These are phyloP conservation scores for Tiliacea citrago DNA, from an alignment of 2,888 invertebrate genomes.

Conservation along the genomic window DNA sequence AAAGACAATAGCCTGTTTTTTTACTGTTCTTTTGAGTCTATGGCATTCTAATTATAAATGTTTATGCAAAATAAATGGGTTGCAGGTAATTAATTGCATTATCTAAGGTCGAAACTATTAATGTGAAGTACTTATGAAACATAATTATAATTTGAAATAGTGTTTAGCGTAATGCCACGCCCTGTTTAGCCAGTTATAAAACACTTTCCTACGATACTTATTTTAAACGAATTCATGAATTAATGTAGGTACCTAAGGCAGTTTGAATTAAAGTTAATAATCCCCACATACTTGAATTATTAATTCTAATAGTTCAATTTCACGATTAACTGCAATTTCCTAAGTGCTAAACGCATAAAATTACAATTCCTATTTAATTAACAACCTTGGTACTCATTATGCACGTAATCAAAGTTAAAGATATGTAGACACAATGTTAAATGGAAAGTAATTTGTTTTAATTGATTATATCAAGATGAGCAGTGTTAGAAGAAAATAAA, in stretches of 20 bases:
- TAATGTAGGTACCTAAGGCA: slow-evolving; percentile 13
- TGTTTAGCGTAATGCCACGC: slow-evolving; percentile 34
- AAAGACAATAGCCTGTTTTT: slow-evolving; percentile 28
- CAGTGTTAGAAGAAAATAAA: not conserved
- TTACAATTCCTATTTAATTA: slow-evolving; percentile 46
- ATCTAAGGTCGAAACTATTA: slow-evolving; percentile 26
- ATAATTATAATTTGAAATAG: slow-evolving; percentile 42
- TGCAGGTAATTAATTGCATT: slow-evolving; percentile 29
- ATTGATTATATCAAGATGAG: not conserved
- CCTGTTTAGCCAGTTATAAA: slow-evolving; percentile 42
- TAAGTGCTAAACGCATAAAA: slow-evolving; percentile 52
- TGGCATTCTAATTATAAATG: slow-evolving; percentile 27
- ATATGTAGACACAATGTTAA: not conserved
- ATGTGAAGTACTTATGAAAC: slow-evolving; percentile 29
- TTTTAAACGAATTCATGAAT: slow-evolving; percentile 32
- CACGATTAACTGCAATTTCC: slow-evolving; percentile 44
- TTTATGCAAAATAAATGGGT: slow-evolving; percentile 7
- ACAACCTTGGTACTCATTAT: slow-evolving; percentile 43
- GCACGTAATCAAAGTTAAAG: slow-evolving; percentile 22
- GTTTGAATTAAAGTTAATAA: slow-evolving; percentile 25
- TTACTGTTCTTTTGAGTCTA: not conserved
- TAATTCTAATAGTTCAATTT: slow-evolving; percentile 49
- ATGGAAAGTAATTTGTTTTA: not conserved
- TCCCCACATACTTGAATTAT: slow-evolving; percentile 41
- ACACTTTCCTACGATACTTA: slow-evolving; percentile 38